phyloP scores from a whole-genome alignment of 1,140 invertebrate species.

The Pararge aegeria region DNA sequence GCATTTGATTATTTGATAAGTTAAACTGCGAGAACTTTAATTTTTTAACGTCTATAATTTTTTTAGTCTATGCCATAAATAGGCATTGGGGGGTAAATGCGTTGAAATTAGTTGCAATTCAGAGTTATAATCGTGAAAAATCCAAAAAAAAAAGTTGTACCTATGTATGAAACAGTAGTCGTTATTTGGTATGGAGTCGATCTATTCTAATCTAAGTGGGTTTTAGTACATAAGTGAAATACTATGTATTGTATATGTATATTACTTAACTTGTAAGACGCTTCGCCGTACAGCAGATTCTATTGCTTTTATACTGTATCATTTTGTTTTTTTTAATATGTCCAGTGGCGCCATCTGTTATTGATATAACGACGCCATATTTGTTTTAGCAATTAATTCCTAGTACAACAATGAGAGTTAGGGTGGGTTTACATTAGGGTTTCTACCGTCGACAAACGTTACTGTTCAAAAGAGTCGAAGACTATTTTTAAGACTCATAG shows the following conservation, averaged over 20 bases:
- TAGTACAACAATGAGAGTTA: background rate
- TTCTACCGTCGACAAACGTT: background rate
- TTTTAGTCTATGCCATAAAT: no score
- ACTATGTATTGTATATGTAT: slow-evolving; percentile 52
- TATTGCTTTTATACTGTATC: background rate
- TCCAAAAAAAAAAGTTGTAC: slow-evolving; percentile 46
- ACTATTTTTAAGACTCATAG: no score
- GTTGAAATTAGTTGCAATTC: background rate
- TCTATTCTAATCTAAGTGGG: slow-evolving; percentile 39
- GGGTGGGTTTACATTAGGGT: background rate
- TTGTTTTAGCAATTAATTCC: slow-evolving; percentile 1
- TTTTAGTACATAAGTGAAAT: slow-evolving; percentile 58
- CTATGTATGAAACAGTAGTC: slow-evolving; percentile 61
- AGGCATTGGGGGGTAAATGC: no score
- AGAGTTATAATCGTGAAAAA: slow-evolving; percentile 17
- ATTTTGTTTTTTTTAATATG: background rate
- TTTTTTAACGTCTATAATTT: no score
- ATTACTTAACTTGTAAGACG: slow-evolving; percentile 28
- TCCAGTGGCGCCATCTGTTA: slow-evolving; percentile 8
- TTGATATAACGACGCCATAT: background rate
- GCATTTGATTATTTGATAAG: no score
- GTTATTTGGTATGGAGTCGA: slow-evolving; percentile 64
- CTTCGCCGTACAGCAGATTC: slow-evolving; percentile 20
- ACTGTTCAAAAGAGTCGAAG: background rate
- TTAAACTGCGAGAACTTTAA: no score